phyloP scores from a whole-genome alignment of 2,797 vertebrate genomes.

The Pseudomugil tenellus region DNA sequence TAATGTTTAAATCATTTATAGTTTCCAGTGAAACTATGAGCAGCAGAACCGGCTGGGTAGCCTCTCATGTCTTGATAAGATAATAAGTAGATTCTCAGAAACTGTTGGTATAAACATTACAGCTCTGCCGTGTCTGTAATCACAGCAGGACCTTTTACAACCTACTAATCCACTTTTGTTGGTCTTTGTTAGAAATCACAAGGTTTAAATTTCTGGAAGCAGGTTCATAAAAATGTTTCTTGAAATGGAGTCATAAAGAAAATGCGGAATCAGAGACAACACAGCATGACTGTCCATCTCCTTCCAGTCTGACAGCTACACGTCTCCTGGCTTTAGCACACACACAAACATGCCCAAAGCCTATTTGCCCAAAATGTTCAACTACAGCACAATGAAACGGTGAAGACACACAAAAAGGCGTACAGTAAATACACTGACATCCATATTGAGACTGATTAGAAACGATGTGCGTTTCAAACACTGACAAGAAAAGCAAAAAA shows the following conservation, averaged over 20 bases:
- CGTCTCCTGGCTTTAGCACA: neutral
- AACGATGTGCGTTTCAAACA: slow-evolving; percentile 19
- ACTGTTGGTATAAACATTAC: neutral
- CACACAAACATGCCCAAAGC: slow-evolving; percentile 2
- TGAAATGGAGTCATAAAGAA: neutral
- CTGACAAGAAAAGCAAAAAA: slow-evolving; percentile 11
- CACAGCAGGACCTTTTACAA: neutral
- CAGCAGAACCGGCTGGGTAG: neutral
- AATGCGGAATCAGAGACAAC: neutral
- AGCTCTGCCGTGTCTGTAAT: neutral
- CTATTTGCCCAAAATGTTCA: slow-evolving; percentile 6
- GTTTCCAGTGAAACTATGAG: neutral
- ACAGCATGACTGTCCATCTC: neutral
- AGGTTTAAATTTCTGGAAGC: neutral
- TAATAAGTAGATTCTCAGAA: neutral
- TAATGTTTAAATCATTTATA: too few species aligned
- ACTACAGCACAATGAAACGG: neutral
- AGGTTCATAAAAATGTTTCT: neutral
- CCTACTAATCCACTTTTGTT: neutral
- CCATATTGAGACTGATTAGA: slow-evolving; percentile 29
- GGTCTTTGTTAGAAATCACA: neutral
- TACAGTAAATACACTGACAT: slow-evolving; percentile 11
- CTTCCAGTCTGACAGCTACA: neutral
- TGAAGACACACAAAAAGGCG: slow-evolving; percentile 15
- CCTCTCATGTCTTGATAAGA: neutral